Evolutionary conservation across 1,140 invertebrate genomes (phyloP), one percentile per base, ranked within the genome.

Genomic region (Tenebrio molitor): DNA sequence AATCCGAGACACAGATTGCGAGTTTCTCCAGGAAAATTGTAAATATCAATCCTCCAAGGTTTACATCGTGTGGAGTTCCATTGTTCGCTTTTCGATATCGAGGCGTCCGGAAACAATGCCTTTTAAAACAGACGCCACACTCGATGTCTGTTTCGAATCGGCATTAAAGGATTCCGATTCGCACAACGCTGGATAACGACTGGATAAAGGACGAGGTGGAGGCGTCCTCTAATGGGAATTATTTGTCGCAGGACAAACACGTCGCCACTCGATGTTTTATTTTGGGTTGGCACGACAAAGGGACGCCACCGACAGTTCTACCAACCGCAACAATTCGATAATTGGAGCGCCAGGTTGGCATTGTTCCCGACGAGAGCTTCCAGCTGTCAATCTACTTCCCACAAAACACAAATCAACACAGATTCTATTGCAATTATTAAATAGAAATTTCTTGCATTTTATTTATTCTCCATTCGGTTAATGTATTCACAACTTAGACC

Each of bases 31-130:
- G n/a, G n/a, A n/a, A 50, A 44, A 50, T 50, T 50, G 14, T 21
- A 50, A 50, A 50, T 50, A 50, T 50, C 44, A 50, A 50, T 50
- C 23, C 44, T 50, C 17, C 10, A 17, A 16, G 23, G 16, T 50
- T 50, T 50, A 6, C 19, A 50, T 33, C 4, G 4, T 3, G 7
- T 12, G 36, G 0, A 14, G 12, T 8, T 23, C 44, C 44, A 50
- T 50, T 33, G 29, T 33, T 33, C 44, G n/a, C 16, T 50, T 50
- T 50, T 0, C 19, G 44, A 50, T 50, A 50, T 21, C 44, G 44
- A 50, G 29, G 4, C 29, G 10, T 5, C 29, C 10, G 4, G 29
- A 33, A 21, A 50, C 44, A 50, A 21, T 50, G 17, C 44, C 15
- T n/a, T n/a, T n/a, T n/a, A n/a, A n/a, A 50, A 10, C 44, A 7